These are phyloP conservation scores for Hetaerina americana DNA, from an alignment of 1,140 invertebrate genomes.

Conservation along the genomic window DNA sequence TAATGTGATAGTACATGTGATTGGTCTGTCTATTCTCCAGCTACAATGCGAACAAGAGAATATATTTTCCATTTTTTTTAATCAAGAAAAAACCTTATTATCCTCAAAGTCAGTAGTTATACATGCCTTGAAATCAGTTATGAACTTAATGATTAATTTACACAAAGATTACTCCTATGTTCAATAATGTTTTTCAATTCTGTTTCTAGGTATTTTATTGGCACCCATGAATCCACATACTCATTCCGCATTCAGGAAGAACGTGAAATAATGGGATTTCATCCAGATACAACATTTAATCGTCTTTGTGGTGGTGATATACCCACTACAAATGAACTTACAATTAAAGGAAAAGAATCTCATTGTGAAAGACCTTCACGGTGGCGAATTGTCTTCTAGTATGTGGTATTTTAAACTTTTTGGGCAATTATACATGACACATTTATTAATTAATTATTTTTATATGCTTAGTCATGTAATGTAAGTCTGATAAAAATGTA, in stretches of 20 bases:
- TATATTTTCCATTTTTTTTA: too few species aligned
- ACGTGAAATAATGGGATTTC: conserved; percentile 84
- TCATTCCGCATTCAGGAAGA: conserved; percentile 94
- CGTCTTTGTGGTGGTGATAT: conserved; percentile 54
- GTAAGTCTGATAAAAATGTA: too few species aligned
- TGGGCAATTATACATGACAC: too few species aligned
- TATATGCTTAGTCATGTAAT: too few species aligned
- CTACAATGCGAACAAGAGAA: too few species aligned
- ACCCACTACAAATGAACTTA: background rate
- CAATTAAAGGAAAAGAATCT: conserved; percentile 6
- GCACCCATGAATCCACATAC: conserved; percentile 89
- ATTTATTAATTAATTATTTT: too few species aligned
- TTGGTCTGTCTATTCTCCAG: too few species aligned
- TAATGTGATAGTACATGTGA: too few species aligned
- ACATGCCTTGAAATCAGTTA: conserved; percentile 8
- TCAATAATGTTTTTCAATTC: conserved; percentile 16
- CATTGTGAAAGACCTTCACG: conserved; percentile 35
- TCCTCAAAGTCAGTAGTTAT: background rate
- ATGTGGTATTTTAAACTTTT: too few species aligned
- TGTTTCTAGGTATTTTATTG: conserved; percentile 62
- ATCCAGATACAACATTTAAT: conserved; percentile 73
- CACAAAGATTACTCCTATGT: conserved; percentile 3
- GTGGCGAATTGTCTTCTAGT: conserved; percentile 26
- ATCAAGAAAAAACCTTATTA: background rate
- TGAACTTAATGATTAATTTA: conserved; percentile 9